phyloP scores from a whole-genome alignment of 1,140 invertebrate species.

The Anastatus disparis region DNA sequence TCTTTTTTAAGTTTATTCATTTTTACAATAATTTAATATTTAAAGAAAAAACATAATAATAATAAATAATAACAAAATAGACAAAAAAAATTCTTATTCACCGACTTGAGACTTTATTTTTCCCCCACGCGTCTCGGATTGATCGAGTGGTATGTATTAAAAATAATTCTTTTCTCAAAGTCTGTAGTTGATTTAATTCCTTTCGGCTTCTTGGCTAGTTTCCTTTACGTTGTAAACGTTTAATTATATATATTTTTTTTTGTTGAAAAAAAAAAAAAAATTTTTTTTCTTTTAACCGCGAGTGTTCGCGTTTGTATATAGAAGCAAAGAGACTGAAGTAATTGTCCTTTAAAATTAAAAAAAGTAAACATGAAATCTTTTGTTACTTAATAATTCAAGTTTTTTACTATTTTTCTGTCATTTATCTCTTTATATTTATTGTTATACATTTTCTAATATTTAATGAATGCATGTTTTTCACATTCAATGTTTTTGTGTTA shows the following conservation, averaged over 20 bases:
- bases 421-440: too few species aligned
- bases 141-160: slow-evolving; percentile 67
- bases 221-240: background rate
- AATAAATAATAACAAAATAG: slow-evolving; percentile 32
- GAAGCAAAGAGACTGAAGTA: slow-evolving; percentile 35
- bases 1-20: slow-evolving; percentile 3
- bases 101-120: slow-evolving; percentile 67
- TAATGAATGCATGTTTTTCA: too few species aligned
- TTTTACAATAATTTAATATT: background rate
- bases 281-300: slow-evolving; percentile 10
- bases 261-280: too few species aligned
- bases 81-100: slow-evolving; percentile 61
- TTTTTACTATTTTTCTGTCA: background rate
- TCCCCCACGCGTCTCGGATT: slow-evolving; percentile 68
- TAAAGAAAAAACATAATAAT: slow-evolving; percentile 13
- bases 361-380: background rate
- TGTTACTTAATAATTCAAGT: background rate
- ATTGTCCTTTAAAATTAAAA: too few species aligned
- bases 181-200: slow-evolving; percentile 52
- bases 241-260: background rate
- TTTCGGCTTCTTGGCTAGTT: slow-evolving; percentile 57
- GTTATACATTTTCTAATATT: too few species aligned
- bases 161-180: slow-evolving; percentile 52
- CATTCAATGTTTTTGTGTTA: too few species aligned
- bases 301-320: slow-evolving; percentile 7